Evolutionary conservation across 2,113 vertebrate species (phyloP).

Genomic region (Stictonetta naevosa): DNA sequence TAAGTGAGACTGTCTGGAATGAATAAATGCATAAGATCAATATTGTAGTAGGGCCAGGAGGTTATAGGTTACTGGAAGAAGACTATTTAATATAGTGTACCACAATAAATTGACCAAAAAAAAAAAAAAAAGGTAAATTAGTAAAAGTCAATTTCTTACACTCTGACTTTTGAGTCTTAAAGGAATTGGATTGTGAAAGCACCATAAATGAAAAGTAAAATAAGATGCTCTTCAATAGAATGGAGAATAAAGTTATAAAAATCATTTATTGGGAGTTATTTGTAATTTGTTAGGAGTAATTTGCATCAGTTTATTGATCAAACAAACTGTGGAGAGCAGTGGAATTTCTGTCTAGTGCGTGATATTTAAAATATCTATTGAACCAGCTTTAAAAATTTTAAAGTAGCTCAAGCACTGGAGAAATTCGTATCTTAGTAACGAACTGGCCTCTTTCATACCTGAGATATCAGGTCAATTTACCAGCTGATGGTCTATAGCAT

Average conservation of each 20-base stretch:
- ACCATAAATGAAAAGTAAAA: neutral
- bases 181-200: neutral
- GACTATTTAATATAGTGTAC: slow-evolving; percentile 8
- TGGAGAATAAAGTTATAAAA: slow-evolving; percentile 6
- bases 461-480: neutral
- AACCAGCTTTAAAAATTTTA: slow-evolving; percentile 15
- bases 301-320: slow-evolving; percentile 66
- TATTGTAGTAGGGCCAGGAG: neutral
- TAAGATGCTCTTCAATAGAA: slow-evolving; percentile 11
- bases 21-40: neutral
- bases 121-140: slow-evolving; percentile 32
- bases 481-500: neutral
- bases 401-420: slow-evolving; percentile 10
- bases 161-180: slow-evolving; percentile 21
- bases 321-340: slow-evolving; percentile 5
- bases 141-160: neutral
- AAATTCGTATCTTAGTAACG: neutral
- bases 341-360: neutral
- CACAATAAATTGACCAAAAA: slow-evolving; percentile 38
- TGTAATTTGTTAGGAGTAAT: slow-evolving; percentile 45
- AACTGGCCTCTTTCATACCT: neutral
- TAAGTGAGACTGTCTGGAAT: neutral
- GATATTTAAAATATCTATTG: slow-evolving; percentile 11
- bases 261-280: slow-evolving; percentile 33
- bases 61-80: slow-evolving; percentile 6